Conservation (phyloP, 2,113 vertebrate genomes). For the Actinemys pallida region DNA sequence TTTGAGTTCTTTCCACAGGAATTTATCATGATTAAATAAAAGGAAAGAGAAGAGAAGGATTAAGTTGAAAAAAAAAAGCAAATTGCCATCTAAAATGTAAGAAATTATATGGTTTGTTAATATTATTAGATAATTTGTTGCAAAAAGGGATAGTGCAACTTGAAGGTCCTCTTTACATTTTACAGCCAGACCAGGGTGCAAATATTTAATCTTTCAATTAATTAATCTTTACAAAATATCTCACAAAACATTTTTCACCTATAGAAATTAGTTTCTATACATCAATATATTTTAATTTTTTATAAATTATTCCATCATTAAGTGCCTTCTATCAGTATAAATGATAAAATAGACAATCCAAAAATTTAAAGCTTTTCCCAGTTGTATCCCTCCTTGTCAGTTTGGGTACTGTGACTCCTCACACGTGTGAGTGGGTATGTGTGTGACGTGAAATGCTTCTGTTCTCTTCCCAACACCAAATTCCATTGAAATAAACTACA, state of each 20-base stretch:
- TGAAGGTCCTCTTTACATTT: constrained; percentile 76
- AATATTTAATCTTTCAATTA: constrained; percentile 81
- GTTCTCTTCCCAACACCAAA: constrained; percentile 70
- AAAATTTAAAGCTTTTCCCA: constrained; percentile 81
- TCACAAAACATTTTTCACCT: constrained; percentile 86
- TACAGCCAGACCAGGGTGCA: constrained; percentile 76
- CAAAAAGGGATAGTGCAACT: constrained; percentile 76
- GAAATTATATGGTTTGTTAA: constrained; percentile 64
- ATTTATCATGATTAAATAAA: constrained; percentile 59
- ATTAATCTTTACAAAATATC: constrained; percentile 86
- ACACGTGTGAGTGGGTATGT: not conserved
- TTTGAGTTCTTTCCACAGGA: constrained; percentile 65
- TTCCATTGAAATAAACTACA: constrained; percentile 59
- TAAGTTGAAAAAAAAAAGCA: constrained; percentile 35
- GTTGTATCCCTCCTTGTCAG: constrained; percentile 80
- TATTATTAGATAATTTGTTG: constrained; percentile 61
- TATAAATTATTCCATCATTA: constrained; percentile 92
- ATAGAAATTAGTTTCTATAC: constrained; percentile 88
- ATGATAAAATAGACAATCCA: constrained; percentile 91
- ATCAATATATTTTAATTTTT: constrained; percentile 88
- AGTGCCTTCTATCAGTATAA: constrained; percentile 90
- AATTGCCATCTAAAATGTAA: constrained; percentile 44
- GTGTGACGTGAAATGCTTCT: constrained; percentile 63
- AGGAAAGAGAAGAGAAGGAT: constrained; percentile 51
- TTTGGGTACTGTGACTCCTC: constrained; percentile 79